These are phyloP conservation scores for Chrysemys picta DNA, from an alignment of 2,113 vertebrate species.

Conservation along the genomic window DNA sequence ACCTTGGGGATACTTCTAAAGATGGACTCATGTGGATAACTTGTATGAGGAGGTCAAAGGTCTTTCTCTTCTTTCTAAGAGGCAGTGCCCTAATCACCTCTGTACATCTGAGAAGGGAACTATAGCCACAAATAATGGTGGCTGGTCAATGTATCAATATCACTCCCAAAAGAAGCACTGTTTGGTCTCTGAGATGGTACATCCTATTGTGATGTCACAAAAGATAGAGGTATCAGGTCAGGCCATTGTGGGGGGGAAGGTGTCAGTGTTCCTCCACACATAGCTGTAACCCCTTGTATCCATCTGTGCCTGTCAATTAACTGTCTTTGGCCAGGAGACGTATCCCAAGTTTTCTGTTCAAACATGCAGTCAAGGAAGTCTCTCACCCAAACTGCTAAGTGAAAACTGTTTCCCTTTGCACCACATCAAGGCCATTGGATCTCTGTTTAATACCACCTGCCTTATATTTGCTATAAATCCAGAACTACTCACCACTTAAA, in stretches of 20 bases:
- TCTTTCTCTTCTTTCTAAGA: neutral
- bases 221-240: neutral
- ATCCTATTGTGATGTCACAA: neutral
- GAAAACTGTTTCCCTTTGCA: accelerated
- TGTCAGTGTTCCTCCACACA: neutral
- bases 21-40: neutral
- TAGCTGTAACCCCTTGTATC: neutral
- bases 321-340: neutral
- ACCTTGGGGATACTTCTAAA: neutral
- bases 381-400: neutral
- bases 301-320: no score
- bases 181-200: neutral
- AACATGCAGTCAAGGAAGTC: neutral
- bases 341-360: neutral
- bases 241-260: neutral
- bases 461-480: neutral
- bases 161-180: neutral
- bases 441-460: neutral
- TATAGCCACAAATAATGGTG: neutral
- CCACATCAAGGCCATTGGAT: neutral
- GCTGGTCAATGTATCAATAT: neutral
- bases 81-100: neutral
- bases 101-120: neutral
- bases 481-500: slow-evolving; percentile 70
- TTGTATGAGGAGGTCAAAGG: neutral